Base-by-base conservation (phyloP, 2,888 invertebrate species). In the Drosophila flavopinicola region DNA sequence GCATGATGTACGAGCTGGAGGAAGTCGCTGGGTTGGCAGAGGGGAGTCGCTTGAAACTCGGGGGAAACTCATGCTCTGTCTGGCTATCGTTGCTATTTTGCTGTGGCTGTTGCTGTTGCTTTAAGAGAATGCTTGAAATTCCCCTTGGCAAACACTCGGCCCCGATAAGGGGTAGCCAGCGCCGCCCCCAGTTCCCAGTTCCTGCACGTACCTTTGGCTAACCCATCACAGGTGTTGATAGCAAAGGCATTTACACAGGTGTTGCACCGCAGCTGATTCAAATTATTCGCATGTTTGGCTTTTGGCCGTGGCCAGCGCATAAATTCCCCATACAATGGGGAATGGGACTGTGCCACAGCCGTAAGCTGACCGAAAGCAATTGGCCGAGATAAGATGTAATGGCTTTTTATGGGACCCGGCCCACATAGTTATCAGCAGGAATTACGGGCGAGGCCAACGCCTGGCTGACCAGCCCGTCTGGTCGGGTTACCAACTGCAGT, bases 331-430 rank as follows among this genome's bases (percentile, higher is more conserved):
- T 6, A 23, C 29, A 32, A 20, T 25, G 7, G n/a, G 49, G 15
- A 15, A 30, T 17, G 23, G 42, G 44, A 30, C 38, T 32, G 30
- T 13, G 44, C 53, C 47, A 32, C 24, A 25, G 33, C 60, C 48
- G 42, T 56, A 63, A 58, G 76, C 71, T 60, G 74, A 75, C 66
- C 78, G 48, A 59, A 80, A 73, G 75, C 80, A 83, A 79, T 80
- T 80, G 80, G 67, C 73, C 83, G 58, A 83, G 80, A 80, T 80
- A 80, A 80, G 83, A 78, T 83, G 79, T 79, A 80, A 80, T 80
- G 80, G 79, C 66, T 66, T 78, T 79, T 73, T 68, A 69, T 77
- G 66, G 76, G 10, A 1, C 48, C 67, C 39, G 35, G 66, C 67
- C 66, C 61, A 10, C 60, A 42, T 58, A 60, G 72, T 83, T 80